These are phyloP conservation scores for Lichenostomus cassidix DNA, from an alignment of 2,113 vertebrate genomes.

Conservation along the genomic window DNA sequence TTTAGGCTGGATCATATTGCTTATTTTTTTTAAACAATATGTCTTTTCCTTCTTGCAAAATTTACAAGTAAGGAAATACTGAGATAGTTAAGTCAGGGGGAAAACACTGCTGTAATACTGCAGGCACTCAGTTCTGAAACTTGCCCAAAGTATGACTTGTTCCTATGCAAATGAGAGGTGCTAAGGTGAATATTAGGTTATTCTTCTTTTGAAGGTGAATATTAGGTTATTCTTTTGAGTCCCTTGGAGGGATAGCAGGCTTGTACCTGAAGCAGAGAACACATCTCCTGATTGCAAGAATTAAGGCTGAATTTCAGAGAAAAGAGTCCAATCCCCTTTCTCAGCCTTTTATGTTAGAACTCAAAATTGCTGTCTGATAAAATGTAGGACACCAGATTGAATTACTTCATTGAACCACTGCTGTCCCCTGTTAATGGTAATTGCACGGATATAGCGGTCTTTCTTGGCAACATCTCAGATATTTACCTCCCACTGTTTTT, in stretches of 20 bases:
- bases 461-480: constrained; percentile 83
- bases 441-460: constrained; percentile 80
- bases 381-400: constrained; percentile 86
- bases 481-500: constrained; percentile 88
- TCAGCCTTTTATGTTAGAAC: constrained; percentile 74
- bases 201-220: not conserved
- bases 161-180: not conserved
- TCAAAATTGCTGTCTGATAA: constrained; percentile 80
- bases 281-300: constrained; percentile 62
- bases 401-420: constrained; percentile 81
- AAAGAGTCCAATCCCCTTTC: constrained; percentile 61
- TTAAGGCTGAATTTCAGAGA: constrained; percentile 61
- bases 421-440: constrained; percentile 85
- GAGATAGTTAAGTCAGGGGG: not conserved
- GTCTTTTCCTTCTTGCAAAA: not conserved
- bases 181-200: not conserved
- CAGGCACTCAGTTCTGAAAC: not conserved
- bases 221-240: constrained; percentile 9
- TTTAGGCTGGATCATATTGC: not conserved
- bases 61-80: not conserved
- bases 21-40: not conserved
- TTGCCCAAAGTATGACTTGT: not conserved
- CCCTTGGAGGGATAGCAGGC: not conserved
- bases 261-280: constrained; percentile 44
- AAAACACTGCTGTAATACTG: not conserved